Evolutionary conservation across 2,113 vertebrate genomes (phyloP).

Genomic region (Pachypanchax playfairii): DNA sequence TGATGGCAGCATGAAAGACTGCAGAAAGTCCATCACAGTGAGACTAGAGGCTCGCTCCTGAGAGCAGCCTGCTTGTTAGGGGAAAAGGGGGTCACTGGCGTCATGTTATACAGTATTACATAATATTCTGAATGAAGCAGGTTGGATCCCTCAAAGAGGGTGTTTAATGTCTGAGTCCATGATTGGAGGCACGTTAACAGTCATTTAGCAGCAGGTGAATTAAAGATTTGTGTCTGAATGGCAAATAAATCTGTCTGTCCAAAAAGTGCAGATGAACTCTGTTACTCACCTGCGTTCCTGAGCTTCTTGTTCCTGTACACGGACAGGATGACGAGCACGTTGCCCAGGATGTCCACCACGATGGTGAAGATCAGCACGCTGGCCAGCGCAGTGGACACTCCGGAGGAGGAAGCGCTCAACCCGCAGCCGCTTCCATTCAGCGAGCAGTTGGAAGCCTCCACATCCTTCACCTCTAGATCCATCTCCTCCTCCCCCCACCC

Average conservation of each 20-base stretch:
- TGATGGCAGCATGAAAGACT: slow-evolving; percentile 37
- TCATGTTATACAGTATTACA: slow-evolving; percentile 44
- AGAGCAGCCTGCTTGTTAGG: slow-evolving; percentile 27
- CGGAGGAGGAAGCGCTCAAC: slow-evolving; percentile 57
- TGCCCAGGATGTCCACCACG: slow-evolving; percentile 84
- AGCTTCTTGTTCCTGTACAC: slow-evolving; percentile 87
- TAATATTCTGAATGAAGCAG: slow-evolving; percentile 46
- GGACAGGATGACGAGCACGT: slow-evolving; percentile 83
- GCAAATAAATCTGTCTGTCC: no score
- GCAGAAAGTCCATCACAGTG: slow-evolving; percentile 37
- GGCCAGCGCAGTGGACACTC: slow-evolving; percentile 78
- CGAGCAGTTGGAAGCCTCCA: slow-evolving; percentile 68
- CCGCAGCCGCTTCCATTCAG: slow-evolving; percentile 55
- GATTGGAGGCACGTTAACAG: no score
- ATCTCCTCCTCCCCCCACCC: slow-evolving; percentile 35
- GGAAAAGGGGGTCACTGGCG: slow-evolving; percentile 27
- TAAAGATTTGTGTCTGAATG: no score
- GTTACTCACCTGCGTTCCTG: slow-evolving; percentile 82
- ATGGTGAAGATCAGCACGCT: slow-evolving; percentile 86
- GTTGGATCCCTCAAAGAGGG: not conserved
- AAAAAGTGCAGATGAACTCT: no score
- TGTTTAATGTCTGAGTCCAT: not conserved
- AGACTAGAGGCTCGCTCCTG: slow-evolving; percentile 13
- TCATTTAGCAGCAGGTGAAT: no score
- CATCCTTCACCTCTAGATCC: slow-evolving; percentile 70